phyloP scores from a whole-genome alignment of 2,888 invertebrate species.

The Pterostichus niger region DNA sequence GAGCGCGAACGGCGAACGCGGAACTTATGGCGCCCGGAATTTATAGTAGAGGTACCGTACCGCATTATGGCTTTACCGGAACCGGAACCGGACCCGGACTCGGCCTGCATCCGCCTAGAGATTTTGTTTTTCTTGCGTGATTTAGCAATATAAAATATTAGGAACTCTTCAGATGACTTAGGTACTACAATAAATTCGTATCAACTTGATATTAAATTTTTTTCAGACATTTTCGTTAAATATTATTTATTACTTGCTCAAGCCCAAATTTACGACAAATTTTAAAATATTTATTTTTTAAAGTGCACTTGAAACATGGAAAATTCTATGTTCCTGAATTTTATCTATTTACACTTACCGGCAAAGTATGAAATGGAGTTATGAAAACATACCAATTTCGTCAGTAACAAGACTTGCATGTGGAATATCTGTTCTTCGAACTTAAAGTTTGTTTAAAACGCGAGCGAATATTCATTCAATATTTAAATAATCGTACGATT shows the following conservation, averaged over 20 bases:
- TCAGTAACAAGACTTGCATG: no score
- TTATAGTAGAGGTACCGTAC: slow-evolving; percentile 27
- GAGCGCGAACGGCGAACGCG: slow-evolving; percentile 5
- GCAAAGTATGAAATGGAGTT: no score
- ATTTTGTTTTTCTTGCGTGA: slow-evolving; percentile 14
- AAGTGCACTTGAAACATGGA: no score
- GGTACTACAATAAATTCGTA: slow-evolving; percentile 14
- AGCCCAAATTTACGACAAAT: no score
- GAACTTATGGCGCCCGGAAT: slow-evolving; percentile 44
- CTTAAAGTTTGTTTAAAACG: no score
- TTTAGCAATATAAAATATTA: slow-evolving; percentile 29
- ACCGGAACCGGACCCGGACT: slow-evolving; percentile 6
- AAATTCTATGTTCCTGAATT: no score
- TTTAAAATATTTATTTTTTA: no score
- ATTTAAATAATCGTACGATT: no score
- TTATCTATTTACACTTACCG: no score
- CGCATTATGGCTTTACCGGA: slow-evolving; percentile 1
- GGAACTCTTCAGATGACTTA: slow-evolving; percentile 4
- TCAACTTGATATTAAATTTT: slow-evolving; percentile 3
- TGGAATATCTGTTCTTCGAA: no score
- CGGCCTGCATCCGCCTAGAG: neutral
- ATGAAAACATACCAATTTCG: no score
- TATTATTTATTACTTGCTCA: neutral
- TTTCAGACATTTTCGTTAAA: neutral
- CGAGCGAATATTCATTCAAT: no score